Evolutionary conservation across 2,888 invertebrate genomes (phyloP).

Genomic region (Agrochola lota): DNA sequence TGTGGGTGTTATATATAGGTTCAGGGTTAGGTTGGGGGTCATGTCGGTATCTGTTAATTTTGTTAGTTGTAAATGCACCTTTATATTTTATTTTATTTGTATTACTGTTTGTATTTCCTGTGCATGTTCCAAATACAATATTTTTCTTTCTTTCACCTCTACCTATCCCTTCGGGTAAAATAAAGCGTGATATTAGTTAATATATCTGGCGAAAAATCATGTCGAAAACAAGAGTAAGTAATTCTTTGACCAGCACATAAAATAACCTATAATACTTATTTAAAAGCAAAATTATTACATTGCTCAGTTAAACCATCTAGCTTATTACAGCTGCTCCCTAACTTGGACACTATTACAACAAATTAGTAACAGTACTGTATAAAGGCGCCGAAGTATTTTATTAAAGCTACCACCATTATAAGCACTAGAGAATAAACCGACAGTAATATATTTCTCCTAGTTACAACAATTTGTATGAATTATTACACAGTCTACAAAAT

Average conservation of each 20-base stretch:
- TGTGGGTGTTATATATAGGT: neutral
- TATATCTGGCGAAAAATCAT: neutral
- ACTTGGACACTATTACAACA: slow-evolving; percentile 22
- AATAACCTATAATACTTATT: neutral
- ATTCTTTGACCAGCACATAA: neutral
- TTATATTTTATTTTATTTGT: too few relatives aligned
- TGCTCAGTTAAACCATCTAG: neutral
- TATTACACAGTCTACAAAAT: slow-evolving; percentile 51
- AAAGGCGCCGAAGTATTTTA: slow-evolving; percentile 33
- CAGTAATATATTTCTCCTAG: slow-evolving; percentile 41
- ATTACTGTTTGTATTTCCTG: too few relatives aligned
- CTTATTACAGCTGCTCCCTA: slow-evolving; percentile 11
- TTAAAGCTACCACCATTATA: slow-evolving; percentile 29
- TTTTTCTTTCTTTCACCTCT: too few relatives aligned
- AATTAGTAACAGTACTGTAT: slow-evolving; percentile 34
- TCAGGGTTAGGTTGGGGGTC: too few relatives aligned
- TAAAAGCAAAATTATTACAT: neutral
- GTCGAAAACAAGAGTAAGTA: neutral
- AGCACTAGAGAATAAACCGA: slow-evolving; percentile 8
- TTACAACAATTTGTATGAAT: slow-evolving; percentile 46
- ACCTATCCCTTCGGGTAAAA: neutral
- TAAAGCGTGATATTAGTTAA: neutral
- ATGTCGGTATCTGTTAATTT: too few relatives aligned
- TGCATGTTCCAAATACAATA: too few relatives aligned
- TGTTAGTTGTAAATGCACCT: too few relatives aligned